Conservation (phyloP, 2,113 vertebrate genomes). For the Corythoichthys intestinalis region DNA sequence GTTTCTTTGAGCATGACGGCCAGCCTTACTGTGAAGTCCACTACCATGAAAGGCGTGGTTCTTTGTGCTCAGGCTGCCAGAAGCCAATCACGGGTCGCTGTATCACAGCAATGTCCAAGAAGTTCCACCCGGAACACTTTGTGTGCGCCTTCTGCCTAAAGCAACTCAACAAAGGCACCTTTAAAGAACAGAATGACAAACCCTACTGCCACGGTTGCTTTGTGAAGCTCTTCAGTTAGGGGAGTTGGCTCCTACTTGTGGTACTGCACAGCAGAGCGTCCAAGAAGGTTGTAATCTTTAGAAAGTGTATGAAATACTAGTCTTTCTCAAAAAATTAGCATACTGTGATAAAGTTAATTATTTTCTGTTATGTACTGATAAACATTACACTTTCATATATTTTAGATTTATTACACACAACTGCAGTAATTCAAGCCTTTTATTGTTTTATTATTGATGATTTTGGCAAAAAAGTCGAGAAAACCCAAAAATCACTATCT, state of each 20-base stretch:
- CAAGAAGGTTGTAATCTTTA: constrained; percentile 21
- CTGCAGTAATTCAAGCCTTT: too few relatives aligned
- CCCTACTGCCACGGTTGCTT: constrained; percentile 99
- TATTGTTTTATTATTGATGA: too few relatives aligned
- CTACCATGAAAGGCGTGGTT: constrained; percentile 92
- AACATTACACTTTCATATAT: too few relatives aligned
- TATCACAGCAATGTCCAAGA: constrained; percentile 97
- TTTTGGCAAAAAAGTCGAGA: too few relatives aligned
- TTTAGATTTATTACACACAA: too few relatives aligned
- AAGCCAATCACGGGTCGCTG: constrained; percentile 98
- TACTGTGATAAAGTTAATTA: too few relatives aligned
- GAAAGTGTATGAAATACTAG: constrained; percentile 31
- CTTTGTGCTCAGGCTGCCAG: constrained; percentile 96
- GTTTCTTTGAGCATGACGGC: constrained; percentile 96
- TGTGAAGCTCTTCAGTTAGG: constrained; percentile 95
- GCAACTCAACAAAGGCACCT: constrained; percentile 99
- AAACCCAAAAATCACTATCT: too few relatives aligned
- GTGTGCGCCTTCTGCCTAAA: constrained; percentile 99
- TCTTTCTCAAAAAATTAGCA: too few relatives aligned
- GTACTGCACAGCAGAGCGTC: constrained; percentile 14
- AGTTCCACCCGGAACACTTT: constrained; percentile 98
- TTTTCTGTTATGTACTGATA: too few relatives aligned
- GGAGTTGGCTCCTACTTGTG: background rate
- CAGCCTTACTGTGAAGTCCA: constrained; percentile 99
- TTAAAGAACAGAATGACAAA: constrained; percentile 99